Conservation (phyloP, 2,888 invertebrate species). For the Apocheima hispidaria region DNA sequence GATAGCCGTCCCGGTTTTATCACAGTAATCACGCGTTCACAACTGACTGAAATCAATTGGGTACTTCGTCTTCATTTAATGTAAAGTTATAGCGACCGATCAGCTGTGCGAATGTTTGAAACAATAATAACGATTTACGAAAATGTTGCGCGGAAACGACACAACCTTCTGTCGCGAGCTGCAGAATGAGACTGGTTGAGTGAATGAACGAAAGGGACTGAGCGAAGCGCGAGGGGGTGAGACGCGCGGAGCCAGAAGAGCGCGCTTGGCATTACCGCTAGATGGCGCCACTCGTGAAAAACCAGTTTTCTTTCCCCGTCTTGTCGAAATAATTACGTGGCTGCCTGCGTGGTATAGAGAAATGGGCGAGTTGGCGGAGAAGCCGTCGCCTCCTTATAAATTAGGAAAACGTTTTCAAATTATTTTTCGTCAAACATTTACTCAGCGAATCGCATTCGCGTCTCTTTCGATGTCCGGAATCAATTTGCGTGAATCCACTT, state of each 20-base stretch:
- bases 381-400: constrained; percentile 65
- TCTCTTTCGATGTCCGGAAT: constrained; percentile 74
- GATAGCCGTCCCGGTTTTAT: constrained; percentile 60
- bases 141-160: constrained; percentile 42
- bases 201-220: constrained; percentile 70
- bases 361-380: constrained; percentile 44
- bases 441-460: constrained; percentile 67
- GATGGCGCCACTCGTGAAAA: constrained; percentile 67
- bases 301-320: constrained; percentile 40
- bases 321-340: constrained; percentile 58
- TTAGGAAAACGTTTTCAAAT: constrained; percentile 79
- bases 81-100: constrained; percentile 70
- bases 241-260: constrained; percentile 49
- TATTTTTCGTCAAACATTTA: constrained; percentile 76
- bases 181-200: constrained; percentile 74
- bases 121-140: constrained; percentile 76
- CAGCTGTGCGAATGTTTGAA: constrained; percentile 82
- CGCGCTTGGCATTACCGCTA: constrained; percentile 51
- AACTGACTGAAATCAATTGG: constrained; percentile 26
- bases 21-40: constrained; percentile 52
- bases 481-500: constrained; percentile 76
- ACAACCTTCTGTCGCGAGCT: constrained; percentile 54
- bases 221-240: constrained; percentile 42
- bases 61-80: constrained; percentile 38
- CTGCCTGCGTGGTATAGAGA: too few relatives aligned